These are phyloP conservation scores for Lophotis ruficrista DNA, from an alignment of 2,113 vertebrate species.

Conservation along the genomic window DNA sequence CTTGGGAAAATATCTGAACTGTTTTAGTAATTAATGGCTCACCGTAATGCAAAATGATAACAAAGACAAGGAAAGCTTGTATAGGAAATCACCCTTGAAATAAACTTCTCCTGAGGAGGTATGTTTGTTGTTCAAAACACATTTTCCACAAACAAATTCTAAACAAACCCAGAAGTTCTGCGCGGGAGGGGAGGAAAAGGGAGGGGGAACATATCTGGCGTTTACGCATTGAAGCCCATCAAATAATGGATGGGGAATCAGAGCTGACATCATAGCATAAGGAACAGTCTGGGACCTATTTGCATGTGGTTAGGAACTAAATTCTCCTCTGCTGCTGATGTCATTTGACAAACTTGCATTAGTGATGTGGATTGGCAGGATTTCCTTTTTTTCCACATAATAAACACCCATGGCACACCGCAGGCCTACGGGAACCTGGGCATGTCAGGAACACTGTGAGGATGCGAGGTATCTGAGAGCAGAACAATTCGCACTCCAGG, in stretches of 20 bases:
- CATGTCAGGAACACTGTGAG: background rate
- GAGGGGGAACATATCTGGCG: background rate
- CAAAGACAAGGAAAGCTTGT: conserved; percentile 56
- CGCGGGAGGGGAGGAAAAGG: background rate
- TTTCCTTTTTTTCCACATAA: conserved; percentile 60
- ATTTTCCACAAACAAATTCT: conserved; percentile 61
- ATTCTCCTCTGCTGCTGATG: conserved; percentile 67
- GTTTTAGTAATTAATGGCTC: conserved; percentile 60
- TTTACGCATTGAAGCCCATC: conserved; percentile 20
- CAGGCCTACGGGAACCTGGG: conserved; percentile 35
- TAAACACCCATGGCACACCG: conserved; percentile 35
- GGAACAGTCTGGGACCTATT: conserved; percentile 58
- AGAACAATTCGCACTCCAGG: rapidly evolving
- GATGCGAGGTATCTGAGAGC: background rate
- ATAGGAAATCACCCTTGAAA: conserved; percentile 55
- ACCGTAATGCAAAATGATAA: conserved; percentile 61
- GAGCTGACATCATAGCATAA: conserved; percentile 70
- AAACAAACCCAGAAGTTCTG: conserved; percentile 61
- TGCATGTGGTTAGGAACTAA: conserved; percentile 66
- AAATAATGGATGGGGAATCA: conserved; percentile 63
- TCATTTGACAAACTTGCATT: conserved; percentile 65
- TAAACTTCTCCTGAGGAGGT: conserved; percentile 60
- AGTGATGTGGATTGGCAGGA: conserved; percentile 64
- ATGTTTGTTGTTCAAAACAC: conserved; percentile 66
- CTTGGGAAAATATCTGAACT: conserved; percentile 48